Evolutionary conservation across 2,113 vertebrate genomes (phyloP).

Genomic region (Aldabrachelys gigantea): DNA sequence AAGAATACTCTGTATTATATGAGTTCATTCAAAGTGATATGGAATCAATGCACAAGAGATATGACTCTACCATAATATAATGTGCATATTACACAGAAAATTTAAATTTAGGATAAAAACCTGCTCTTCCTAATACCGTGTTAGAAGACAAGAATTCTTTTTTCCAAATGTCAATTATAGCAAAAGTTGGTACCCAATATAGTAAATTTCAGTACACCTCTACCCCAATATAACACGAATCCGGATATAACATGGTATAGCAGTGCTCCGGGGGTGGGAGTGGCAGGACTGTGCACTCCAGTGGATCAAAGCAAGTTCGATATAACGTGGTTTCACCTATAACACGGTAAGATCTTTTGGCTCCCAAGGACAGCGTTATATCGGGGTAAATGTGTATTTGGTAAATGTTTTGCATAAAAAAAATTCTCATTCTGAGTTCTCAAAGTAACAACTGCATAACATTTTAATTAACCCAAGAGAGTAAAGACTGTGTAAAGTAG

Average conservation of each 20-base stretch:
- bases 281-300: no score
- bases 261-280: no score
- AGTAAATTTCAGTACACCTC: rapidly evolving
- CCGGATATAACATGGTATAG: no score
- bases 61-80: background rate
- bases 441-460: background rate
- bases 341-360: no score
- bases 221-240: no score
- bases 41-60: background rate
- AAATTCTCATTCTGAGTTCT: background rate
- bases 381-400: background rate
- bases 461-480: background rate
- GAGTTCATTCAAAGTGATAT: background rate
- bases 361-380: no score
- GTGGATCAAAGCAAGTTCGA: no score
- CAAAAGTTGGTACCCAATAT: rapidly evolving
- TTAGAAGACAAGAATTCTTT: rapidly evolving
- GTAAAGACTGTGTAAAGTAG: background rate
- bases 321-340: no score
- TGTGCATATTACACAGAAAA: background rate
- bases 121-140: rapidly evolving
- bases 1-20: background rate
- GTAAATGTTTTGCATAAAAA: background rate
- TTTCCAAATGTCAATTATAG: rapidly evolving
- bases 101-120: background rate